Base-by-base conservation (phyloP, 2,113 vertebrate species). In the Pao palembangensis region DNA sequence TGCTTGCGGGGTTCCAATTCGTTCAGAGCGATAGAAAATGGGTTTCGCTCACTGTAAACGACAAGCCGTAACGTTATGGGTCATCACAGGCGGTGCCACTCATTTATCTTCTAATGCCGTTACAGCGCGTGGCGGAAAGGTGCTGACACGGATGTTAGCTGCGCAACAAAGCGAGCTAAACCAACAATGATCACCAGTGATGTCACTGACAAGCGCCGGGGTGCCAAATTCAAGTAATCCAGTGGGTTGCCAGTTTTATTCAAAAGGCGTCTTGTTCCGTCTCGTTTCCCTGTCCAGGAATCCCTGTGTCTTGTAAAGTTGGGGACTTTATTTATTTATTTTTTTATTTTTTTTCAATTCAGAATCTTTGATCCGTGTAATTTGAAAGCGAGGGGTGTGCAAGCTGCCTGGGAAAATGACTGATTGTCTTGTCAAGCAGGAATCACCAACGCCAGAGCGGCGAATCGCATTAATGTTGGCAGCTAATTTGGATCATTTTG, bases 81-180 rank as follows among this genome's bases (percentile, higher is more conserved):
- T 81, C 80, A 78, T 85, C 89, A 89, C 81, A 83, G 79, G 77
- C 63, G 34, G 55, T 61, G 85, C 64, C 80, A 73, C 81, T 88
- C 84, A 82, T 90, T 88, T 85, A 80, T 81, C 72, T 68, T 72
- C 65, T 90, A 82, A 92, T 87, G 86, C 69, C 73, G 86, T 88
- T 88, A 82, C 55, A 48, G 64, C 63, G 59, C 64, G 73, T 18
- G 42, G 68, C 51, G 41, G 66, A 60, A 81, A 84, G 78, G 76
- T 78, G 75, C 76, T 79, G 79, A 85, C 75, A 78, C 69, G 79
- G 76, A 59, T 81, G 70, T 85, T 87, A 80, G 82, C 78, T 68
- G 81, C 61, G 79, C 69, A 76, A 75, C 80, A 67, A 73, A 70
- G 60, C 54, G 28, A 62, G 67, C 51, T 73, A 79, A 70, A 49